phyloP scores from a whole-genome alignment of 1,140 invertebrate genomes.

The Melanaphis sacchari region DNA sequence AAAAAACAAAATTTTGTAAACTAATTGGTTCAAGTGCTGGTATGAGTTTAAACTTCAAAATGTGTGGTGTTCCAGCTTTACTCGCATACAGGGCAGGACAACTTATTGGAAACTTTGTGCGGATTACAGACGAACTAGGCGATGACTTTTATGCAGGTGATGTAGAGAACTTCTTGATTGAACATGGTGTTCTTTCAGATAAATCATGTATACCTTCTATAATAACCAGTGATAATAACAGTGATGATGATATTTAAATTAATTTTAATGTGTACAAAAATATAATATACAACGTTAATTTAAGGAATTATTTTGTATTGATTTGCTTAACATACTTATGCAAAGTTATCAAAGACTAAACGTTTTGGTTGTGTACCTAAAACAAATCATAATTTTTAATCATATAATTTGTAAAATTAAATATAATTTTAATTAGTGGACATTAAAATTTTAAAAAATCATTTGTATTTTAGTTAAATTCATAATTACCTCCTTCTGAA shows the following conservation, averaged over 20 bases:
- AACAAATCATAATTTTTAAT: conserved; percentile 45
- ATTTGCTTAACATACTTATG: conserved; percentile 34
- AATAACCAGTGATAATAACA: conserved; percentile 9
- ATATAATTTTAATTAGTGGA: background rate
- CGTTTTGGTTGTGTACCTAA: conserved; percentile 56
- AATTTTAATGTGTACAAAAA: conserved; percentile 49
- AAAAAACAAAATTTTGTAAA: conserved; percentile 90
- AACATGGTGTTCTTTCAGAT: conserved; percentile 72
- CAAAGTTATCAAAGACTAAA: conserved; percentile 52
- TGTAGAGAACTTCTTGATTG: conserved; percentile 88
- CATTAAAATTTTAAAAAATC: background rate
- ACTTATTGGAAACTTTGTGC: conserved; percentile 92
- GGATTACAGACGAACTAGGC: conserved; percentile 84
- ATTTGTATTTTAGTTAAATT: conserved; percentile 20
- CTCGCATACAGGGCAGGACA: conserved; percentile 90
- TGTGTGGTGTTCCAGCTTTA: conserved; percentile 88
- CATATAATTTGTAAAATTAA: background rate
- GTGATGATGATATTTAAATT: conserved; percentile 4
- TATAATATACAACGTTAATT: conserved; percentile 14
- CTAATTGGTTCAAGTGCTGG: conserved; percentile 73
- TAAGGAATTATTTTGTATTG: background rate
- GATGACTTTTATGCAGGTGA: conserved; percentile 90
- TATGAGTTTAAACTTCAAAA: conserved; percentile 71
- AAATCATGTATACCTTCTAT: conserved; percentile 53
- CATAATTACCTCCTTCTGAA: conserved; percentile 67